Evolutionary conservation across 2,797 vertebrate species (phyloP).

Genomic region (Propithecus deckenii): DNA sequence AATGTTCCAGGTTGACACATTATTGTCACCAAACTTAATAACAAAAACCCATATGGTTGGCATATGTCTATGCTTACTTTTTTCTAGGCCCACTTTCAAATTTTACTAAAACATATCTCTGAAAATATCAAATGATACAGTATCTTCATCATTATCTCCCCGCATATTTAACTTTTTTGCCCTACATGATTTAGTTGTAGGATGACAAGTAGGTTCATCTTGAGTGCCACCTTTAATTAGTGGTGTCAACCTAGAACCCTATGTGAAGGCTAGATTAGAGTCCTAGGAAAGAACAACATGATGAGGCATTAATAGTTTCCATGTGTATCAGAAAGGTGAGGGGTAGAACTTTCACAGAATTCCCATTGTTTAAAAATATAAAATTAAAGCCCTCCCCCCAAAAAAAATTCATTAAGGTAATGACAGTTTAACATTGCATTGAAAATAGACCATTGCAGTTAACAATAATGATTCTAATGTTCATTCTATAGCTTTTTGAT

Average conservation of each 20-base stretch:
- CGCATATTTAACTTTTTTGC: not conserved
- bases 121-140: not conserved
- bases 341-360: not conserved
- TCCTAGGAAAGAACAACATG: not conserved
- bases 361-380: not conserved
- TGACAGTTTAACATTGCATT: not conserved
- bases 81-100: not conserved
- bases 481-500: not conserved
- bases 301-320: not conserved
- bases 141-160: not conserved
- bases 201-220: not conserved
- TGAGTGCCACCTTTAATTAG: not conserved
- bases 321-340: accelerated
- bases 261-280: not conserved
- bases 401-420: not conserved
- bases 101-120: not conserved
- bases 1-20: not conserved
- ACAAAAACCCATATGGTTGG: not conserved
- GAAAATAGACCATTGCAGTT: not conserved
- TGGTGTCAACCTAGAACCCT: not conserved
- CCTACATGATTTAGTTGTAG: not conserved
- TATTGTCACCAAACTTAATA: not conserved
- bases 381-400: not conserved
- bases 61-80: not conserved
- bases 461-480: not conserved